Conservation (phyloP, 2,888 invertebrate species). For the Mythimna pallens region DNA sequence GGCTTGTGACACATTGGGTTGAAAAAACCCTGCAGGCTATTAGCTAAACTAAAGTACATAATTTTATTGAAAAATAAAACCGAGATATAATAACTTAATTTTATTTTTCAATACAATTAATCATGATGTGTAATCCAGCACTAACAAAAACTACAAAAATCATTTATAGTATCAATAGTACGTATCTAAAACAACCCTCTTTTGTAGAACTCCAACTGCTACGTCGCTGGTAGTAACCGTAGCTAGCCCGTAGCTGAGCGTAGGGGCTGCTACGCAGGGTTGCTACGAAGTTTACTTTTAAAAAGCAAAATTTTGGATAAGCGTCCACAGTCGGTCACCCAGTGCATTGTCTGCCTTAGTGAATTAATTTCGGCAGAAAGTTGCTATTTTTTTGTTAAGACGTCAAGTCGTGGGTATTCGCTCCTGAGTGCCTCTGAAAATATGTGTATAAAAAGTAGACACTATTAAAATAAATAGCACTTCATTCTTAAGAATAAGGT, state of each 20-base stretch:
- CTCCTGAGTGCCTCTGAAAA: constrained; percentile 45
- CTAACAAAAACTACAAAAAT: too few relatives aligned
- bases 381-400: constrained; percentile 47
- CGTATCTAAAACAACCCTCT: not conserved
- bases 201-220: not conserved
- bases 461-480: constrained; percentile 52
- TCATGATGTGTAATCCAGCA: too few relatives aligned
- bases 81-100: too few relatives aligned
- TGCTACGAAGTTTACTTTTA: not conserved
- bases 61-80: too few relatives aligned
- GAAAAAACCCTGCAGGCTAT: not conserved
- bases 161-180: not conserved
- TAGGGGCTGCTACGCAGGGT: constrained; percentile 25
- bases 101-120: too few relatives aligned
- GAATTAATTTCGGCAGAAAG: constrained; percentile 61
- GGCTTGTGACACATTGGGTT: constrained; percentile 23
- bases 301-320: not conserved
- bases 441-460: constrained; percentile 53
- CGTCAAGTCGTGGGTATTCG: constrained; percentile 42
- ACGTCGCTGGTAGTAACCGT: not conserved
- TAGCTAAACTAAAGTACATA: not conserved
- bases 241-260: constrained; percentile 1
- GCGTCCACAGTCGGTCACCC: not conserved
- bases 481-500: constrained; percentile 37
- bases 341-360: constrained; percentile 44